Percentiles rank a stretch among this genome's conserved stretches.
Conservation (phyloP, 2,888 invertebrate species). For the Drosophila pseudotakahashii region DNA sequence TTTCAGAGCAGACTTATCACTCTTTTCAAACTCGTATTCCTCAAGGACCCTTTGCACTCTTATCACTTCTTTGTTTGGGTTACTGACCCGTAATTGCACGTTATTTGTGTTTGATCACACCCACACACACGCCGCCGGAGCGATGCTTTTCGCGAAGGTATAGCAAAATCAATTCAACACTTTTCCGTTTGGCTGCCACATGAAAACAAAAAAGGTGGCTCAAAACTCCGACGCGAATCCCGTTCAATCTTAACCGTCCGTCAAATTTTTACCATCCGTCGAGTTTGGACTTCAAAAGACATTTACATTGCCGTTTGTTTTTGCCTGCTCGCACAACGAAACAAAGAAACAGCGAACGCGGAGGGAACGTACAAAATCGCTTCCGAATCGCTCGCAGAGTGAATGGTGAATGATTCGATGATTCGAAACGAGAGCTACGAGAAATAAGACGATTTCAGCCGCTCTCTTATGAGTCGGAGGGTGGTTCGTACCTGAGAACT, state of each 20-base stretch:
- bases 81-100: slow-evolving; percentile 36
- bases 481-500: too few relatives aligned
- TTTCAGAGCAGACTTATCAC: slow-evolving; percentile 41
- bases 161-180: slow-evolving; percentile 37
- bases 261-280: slow-evolving; percentile 8
- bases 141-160: slow-evolving; percentile 5
- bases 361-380: too few relatives aligned
- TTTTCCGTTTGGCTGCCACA: slow-evolving; percentile 14
- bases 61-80: slow-evolving; percentile 57
- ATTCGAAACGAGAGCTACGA: too few relatives aligned
- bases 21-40: slow-evolving; percentile 33
- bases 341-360: too few relatives aligned
- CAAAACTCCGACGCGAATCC: slow-evolving; percentile 14
- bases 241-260: slow-evolving; percentile 2
- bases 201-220: slow-evolving; percentile 27
- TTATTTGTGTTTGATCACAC: slow-evolving; percentile 23
- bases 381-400: too few relatives aligned
- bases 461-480: too few relatives aligned
- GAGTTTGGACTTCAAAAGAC: slow-evolving; percentile 1
- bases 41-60: slow-evolving; percentile 19
- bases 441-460: too few relatives aligned
- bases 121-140: slow-evolving; percentile 12
- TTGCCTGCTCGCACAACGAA: too few relatives aligned
- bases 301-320: too few relatives aligned
- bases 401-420: too few relatives aligned